Percentiles rank a stretch among this genome's conserved stretches.
phyloP scores from a whole-genome alignment of 1,140 invertebrate genomes.

The Anoplolepis gracilipes region DNA sequence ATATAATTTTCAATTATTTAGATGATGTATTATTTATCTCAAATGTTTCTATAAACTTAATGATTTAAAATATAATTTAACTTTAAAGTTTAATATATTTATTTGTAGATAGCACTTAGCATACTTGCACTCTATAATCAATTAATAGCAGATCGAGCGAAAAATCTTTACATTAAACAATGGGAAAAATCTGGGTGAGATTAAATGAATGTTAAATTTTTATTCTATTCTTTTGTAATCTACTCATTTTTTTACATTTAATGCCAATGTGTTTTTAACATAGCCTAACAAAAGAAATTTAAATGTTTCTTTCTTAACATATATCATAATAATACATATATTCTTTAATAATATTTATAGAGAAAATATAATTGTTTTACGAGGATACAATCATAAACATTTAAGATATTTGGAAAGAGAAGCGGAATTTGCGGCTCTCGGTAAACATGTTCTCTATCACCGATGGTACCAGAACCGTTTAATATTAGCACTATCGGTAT shows the following conservation, averaged over 20 bases:
- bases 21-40: background rate
- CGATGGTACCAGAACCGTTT: constrained; percentile 50
- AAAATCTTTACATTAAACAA: constrained; percentile 53
- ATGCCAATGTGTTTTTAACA: background rate
- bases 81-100: background rate
- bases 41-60: background rate
- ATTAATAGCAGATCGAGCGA: constrained; percentile 57
- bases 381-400: constrained; percentile 76
- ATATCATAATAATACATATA: background rate
- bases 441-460: constrained; percentile 49
- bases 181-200: constrained; percentile 74
- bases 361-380: constrained; percentile 72
- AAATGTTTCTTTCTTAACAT: background rate
- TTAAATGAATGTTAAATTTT: background rate
- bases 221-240: background rate
- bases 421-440: constrained; percentile 59
- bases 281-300: background rate
- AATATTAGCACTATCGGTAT: constrained; percentile 71
- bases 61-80: background rate
- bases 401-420: constrained; percentile 73
- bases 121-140: constrained; percentile 67
- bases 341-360: constrained; percentile 56
- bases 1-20: background rate
- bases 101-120: constrained; percentile 69
- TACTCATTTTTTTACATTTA: background rate